A percentile compares a stretch with the other conserved stretches of the same genome.
phyloP scores from a whole-genome alignment of 2,113 vertebrate species.

The Oceanodroma tethys region DNA sequence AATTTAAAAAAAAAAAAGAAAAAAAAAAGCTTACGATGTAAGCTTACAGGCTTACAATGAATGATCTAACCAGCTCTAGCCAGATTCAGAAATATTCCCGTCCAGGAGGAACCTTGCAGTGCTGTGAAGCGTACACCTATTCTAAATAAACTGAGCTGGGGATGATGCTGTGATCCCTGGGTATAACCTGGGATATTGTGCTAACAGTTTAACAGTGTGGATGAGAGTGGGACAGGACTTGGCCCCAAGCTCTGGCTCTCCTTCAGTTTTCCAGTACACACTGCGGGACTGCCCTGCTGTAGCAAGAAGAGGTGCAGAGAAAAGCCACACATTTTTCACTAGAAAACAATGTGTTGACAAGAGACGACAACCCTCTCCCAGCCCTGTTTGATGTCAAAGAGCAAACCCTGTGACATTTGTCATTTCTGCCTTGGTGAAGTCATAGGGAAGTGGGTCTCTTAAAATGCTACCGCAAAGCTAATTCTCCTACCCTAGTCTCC shows the following conservation, averaged over 20 bases:
- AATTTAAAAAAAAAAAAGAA: neutral
- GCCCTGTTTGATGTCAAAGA: neutral
- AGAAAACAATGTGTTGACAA: neutral
- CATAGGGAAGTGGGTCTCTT: accelerated
- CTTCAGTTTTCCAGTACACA: neutral
- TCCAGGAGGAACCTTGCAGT: neutral
- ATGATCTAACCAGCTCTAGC: neutral
- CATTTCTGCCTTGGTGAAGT: neutral
- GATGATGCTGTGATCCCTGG: neutral
- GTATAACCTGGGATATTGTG: neutral
- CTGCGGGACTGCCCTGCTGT: neutral
- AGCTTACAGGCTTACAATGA: neutral
- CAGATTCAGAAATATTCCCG: neutral
- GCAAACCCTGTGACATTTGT: neutral
- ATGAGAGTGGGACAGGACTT: neutral
- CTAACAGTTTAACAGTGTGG: neutral
- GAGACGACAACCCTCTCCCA: neutral
- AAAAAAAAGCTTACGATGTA: neutral
- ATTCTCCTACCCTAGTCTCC: neutral
- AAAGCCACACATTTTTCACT: neutral
- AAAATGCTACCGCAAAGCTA: neutral
- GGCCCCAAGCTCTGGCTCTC: neutral
- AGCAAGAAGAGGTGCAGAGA: neutral
- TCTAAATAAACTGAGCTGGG: neutral
- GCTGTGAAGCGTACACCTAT: neutral